These are phyloP conservation scores for Stenopsyche tienmushanensis DNA, from an alignment of 1,140 invertebrate genomes.

Conservation along the genomic window DNA sequence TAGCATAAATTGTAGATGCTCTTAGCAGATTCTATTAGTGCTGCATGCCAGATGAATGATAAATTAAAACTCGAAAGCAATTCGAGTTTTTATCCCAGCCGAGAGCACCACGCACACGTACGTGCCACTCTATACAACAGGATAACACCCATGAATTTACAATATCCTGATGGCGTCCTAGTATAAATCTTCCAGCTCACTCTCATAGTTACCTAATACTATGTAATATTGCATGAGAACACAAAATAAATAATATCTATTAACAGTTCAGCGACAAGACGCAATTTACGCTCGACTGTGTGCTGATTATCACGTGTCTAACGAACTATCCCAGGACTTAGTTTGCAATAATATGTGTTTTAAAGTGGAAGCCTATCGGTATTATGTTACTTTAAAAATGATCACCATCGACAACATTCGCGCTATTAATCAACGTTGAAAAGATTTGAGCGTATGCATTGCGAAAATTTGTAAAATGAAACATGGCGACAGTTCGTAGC, in stretches of 20 bases:
- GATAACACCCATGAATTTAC: slow-evolving; percentile 11
- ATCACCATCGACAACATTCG: no score
- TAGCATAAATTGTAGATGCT: no score
- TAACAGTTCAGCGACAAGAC: slow-evolving; percentile 6
- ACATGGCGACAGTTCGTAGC: no score
- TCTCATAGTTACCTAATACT: background rate
- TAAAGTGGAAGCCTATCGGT: background rate
- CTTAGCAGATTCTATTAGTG: no score
- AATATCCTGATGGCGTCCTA: background rate
- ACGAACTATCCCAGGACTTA: slow-evolving; percentile 4
- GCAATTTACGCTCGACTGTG: slow-evolving; percentile 5
- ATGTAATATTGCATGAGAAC: slow-evolving; percentile 19
- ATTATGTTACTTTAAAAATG: no score
- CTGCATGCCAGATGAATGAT: no score
- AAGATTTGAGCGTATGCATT: no score
- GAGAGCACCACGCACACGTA: background rate
- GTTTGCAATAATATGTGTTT: no score
- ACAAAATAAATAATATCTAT: slow-evolving; percentile 32
- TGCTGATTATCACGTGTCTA: background rate
- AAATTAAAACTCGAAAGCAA: no score
- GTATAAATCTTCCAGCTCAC: slow-evolving; percentile 16
- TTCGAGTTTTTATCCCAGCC: background rate
- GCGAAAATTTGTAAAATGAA: no score
- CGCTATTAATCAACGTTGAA: no score
- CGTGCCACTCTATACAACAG: slow-evolving; percentile 4